phyloP scores from a whole-genome alignment of 2,113 vertebrate genomes.

The Propithecus coquereli region DNA sequence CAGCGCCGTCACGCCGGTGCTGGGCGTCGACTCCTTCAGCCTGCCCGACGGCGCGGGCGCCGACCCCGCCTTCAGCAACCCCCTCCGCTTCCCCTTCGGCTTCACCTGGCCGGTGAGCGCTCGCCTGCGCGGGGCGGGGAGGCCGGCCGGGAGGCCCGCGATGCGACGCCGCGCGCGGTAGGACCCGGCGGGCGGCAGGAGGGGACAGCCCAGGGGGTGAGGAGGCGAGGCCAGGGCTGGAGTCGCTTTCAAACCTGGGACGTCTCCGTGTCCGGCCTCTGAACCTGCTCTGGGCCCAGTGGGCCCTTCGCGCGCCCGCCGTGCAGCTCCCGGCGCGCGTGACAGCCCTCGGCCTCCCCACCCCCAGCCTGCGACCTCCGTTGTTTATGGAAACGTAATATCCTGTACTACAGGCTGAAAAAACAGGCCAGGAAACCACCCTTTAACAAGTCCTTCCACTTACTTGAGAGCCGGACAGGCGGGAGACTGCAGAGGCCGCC shows the following conservation, averaged over 20 bases:
- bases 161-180: not conserved
- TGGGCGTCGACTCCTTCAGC: slow-evolving; percentile 97
- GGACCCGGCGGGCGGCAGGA: rapidly evolving
- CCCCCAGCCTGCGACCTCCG: not conserved
- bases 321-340: slow-evolving; percentile 77
- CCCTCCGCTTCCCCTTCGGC: slow-evolving; percentile 93
- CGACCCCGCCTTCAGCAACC: slow-evolving; percentile 93
- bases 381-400: not conserved
- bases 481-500: not conserved
- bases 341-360: slow-evolving; percentile 75
- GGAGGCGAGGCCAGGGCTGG: not conserved
- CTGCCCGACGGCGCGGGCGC: slow-evolving; percentile 88
- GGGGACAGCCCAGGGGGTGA: not conserved
- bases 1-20: slow-evolving; percentile 94
- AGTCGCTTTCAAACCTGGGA: not conserved
- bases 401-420: slow-evolving; percentile 68
- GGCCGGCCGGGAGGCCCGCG: too few relatives aligned
- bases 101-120: slow-evolving; percentile 98
- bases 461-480: slow-evolving; percentile 65
- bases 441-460: slow-evolving; percentile 69
- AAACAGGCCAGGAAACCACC: slow-evolving; percentile 64
- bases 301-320: slow-evolving; percentile 72
- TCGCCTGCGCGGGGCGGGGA: not conserved
- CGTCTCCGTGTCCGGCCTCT: not conserved
- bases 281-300: not conserved